A percentile compares a stretch with the other conserved stretches of the same genome.
Evolutionary conservation across 2,797 vertebrate species (phyloP).

Genomic region (Buphagus erythrorhynchus): DNA sequence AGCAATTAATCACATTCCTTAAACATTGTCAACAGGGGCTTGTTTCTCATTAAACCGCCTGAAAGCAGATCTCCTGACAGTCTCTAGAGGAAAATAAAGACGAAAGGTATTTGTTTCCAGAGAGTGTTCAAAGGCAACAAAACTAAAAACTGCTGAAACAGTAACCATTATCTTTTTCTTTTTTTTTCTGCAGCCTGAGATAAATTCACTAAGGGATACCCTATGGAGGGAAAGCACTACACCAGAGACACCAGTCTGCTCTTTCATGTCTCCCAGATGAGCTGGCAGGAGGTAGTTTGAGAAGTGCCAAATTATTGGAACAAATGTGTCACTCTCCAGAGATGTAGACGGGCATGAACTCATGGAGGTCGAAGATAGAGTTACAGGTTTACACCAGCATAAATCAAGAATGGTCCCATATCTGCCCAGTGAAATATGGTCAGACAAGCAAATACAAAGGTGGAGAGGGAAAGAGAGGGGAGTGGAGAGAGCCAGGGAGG

Average conservation of each 20-base stretch:
- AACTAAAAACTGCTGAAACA: constrained; percentile 62
- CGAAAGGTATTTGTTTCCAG: constrained; percentile 73
- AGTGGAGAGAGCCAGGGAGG: background rate
- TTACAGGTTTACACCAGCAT: background rate
- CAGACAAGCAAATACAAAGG: background rate
- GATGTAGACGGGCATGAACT: background rate
- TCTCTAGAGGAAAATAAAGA: constrained; percentile 72
- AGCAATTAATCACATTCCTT: constrained; percentile 69
- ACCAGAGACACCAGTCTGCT: background rate
- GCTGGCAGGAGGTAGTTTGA: background rate
- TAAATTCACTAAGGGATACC: constrained; percentile 30
- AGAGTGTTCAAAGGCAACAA: constrained; percentile 65
- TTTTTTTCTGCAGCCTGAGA: constrained; percentile 36
- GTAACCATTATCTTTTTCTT: constrained; percentile 38
- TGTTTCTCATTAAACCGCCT: constrained; percentile 75
- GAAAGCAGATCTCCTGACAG: constrained; percentile 65
- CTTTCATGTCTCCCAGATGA: background rate
- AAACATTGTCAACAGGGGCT: constrained; percentile 57
- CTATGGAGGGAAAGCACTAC: constrained; percentile 3
- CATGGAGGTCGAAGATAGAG: background rate
- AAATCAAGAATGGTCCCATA: background rate
- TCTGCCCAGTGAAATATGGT: background rate
- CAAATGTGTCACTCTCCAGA: background rate
- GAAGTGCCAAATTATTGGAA: background rate
- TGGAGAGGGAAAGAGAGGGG: background rate